phyloP scores from a whole-genome alignment of 1,140 invertebrate species.

The Phymastichus coffea region DNA sequence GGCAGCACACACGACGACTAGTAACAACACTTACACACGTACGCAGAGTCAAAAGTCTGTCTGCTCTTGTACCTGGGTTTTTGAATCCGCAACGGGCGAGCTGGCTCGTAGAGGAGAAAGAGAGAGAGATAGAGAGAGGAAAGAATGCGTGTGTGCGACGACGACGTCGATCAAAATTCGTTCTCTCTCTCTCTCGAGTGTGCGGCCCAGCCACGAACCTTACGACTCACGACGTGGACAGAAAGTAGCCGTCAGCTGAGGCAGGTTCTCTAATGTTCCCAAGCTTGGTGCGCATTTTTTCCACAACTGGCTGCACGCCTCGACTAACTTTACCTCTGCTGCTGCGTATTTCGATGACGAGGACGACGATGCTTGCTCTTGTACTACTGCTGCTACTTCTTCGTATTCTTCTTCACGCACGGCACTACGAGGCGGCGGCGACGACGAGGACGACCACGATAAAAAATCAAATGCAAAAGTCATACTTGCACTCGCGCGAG shows the following conservation, averaged over 20 bases:
- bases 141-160: too few species aligned
- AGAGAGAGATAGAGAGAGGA: not conserved
- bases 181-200: too few species aligned
- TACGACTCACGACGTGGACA: slow-evolving; percentile 20
- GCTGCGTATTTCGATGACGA: not conserved
- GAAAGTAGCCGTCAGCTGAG: too few species aligned
- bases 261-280: not conserved
- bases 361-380: not conserved
- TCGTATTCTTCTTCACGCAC: not conserved
- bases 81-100: not conserved
- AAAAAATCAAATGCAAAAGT: slow-evolving; percentile 37
- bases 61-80: not conserved
- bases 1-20: too few species aligned
- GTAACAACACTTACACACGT: too few species aligned
- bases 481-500: slow-evolving; percentile 48
- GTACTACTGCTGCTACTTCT: not conserved
- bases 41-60: too few species aligned
- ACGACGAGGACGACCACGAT: slow-evolving; percentile 17
- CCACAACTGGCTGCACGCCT: too few species aligned
- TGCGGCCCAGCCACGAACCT: not conserved
- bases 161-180: too few species aligned
- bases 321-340: not conserved
- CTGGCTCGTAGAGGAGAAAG: not conserved
- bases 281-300: slow-evolving; percentile 3
- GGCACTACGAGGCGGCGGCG: slow-evolving; percentile 1